Evolutionary conservation across 2,797 vertebrate species (phyloP), one percentile per base, ranked within the genome.

Genomic region (Acanthornis magna): DNA sequence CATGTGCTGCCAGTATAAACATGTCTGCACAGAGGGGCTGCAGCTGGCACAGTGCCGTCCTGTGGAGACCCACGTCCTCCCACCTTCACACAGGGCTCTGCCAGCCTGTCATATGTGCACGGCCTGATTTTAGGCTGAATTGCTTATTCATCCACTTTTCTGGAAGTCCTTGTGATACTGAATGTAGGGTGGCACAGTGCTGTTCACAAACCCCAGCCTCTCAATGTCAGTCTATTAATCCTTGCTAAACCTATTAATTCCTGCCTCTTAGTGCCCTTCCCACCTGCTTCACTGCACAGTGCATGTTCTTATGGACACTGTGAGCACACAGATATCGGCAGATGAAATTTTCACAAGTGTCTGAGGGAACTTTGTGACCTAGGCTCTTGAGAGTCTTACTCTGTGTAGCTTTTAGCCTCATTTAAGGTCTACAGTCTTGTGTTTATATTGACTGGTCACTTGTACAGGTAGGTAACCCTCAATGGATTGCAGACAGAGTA

Each of bases 221-320:
- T 96, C 90, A 30, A 0, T 93, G 88, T 93, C 89, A 74, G 23
- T 23, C 80, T 65, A 38, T 93, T 96, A 95, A 96, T 95, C 94
- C 86, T 79, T 72, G 65, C 84, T 95, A 92, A 95, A 89, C 84
- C 94, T 34, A 48, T 96, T 96, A 97, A 95, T 91, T 71, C 38
- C 74, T 93, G 63, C 76, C 73, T 84, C 43, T 84, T 85, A 86
- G 61, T 83, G 53, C 48, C 29, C 43, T 89, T 72, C 63, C 71
- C 80, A 82, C 82, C 86, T 91, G 85, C 83, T 60, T 60, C 27
- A 1, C 72, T 67, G 60, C 3, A 1, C 77, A n/a, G 22, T 9
- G 1, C 17, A 0, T 1, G 34, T 62, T 72, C 36, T 34, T 42
- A 19, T 16, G 60, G 47, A 26, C 43, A 36, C 34, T 61, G 34